A percentile compares a stretch with the other conserved stretches of the same genome.
Conservation (phyloP, 23 tunicate species). For the Ascidia mentula region DNA sequence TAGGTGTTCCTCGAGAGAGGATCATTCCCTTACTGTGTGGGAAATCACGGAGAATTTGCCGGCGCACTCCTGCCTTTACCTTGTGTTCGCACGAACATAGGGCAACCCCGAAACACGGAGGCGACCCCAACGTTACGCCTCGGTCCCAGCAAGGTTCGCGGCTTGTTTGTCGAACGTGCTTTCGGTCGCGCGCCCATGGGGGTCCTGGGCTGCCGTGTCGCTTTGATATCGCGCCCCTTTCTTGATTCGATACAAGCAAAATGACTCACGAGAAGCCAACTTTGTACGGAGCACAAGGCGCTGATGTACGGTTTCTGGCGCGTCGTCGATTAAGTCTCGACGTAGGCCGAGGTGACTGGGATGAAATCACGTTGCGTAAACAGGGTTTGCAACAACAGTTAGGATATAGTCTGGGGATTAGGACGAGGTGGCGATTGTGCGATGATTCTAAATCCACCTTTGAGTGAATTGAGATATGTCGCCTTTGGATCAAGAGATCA, state of each 20-base stretch:
- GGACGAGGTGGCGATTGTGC: neutral
- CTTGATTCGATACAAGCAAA: neutral
- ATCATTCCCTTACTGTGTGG: neutral
- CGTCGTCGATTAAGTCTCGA: neutral
- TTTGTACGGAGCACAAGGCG: neutral
- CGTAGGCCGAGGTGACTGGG: neutral
- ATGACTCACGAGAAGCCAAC: neutral
- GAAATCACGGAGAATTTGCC: neutral
- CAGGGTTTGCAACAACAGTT: slow-evolving; percentile 8
- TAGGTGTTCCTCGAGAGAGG: neutral
- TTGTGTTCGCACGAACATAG: neutral
- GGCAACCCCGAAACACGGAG: neutral
- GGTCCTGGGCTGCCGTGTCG: neutral
- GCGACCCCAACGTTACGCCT: neutral
- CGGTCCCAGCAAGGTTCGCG: neutral
- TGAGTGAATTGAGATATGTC: neutral
- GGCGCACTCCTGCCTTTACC: neutral
- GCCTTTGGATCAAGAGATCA: neutral
- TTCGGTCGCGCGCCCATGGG: neutral
- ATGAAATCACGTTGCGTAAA: neutral
- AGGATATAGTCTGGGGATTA: neutral
- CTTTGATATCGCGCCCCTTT: neutral
- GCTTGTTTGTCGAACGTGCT: slow-evolving; percentile 1
- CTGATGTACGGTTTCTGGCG: neutral
- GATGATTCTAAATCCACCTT: neutral